phyloP scores from a whole-genome alignment of 2,797 vertebrate species.

The Todus mexicanus region DNA sequence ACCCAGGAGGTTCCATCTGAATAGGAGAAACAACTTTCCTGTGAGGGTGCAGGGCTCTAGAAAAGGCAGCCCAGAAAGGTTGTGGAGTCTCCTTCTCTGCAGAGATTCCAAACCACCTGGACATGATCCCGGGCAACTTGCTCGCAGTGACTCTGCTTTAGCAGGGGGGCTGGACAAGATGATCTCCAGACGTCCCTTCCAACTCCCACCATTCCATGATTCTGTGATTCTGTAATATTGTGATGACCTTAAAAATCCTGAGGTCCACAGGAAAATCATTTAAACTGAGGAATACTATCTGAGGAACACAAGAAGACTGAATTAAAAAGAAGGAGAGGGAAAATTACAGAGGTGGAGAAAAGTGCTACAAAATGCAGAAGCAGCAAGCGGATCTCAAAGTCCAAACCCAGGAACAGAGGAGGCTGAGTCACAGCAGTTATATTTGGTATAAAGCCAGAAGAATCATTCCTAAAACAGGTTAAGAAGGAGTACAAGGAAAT shows the following conservation, averaged over 20 bases:
- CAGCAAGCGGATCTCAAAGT: neutral
- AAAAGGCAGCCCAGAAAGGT: no score
- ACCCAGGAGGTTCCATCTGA: neutral
- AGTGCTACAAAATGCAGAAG: neutral
- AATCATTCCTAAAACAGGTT: constrained; percentile 13
- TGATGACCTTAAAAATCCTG: neutral
- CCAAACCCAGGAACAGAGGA: neutral
- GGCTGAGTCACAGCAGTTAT: constrained; percentile 14
- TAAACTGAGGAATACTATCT: neutral
- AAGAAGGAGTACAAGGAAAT: constrained; percentile 11
- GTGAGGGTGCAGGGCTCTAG: no score
- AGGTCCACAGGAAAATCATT: neutral
- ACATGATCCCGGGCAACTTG: neutral
- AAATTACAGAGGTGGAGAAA: neutral
- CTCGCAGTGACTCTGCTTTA: neutral
- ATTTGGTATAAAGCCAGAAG: constrained; percentile 2
- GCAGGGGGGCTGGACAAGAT: neutral
- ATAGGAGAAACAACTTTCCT: neutral
- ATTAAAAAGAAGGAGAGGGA: neutral
- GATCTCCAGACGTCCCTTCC: neutral
- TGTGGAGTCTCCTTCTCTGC: no score
- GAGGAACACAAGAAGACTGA: neutral
- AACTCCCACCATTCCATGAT: neutral
- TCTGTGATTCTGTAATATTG: neutral
- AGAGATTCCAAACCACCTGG: neutral